These are phyloP conservation scores for Rhynchomys soricoides DNA, from an alignment of 2,113 vertebrate species.

Conservation along the genomic window DNA sequence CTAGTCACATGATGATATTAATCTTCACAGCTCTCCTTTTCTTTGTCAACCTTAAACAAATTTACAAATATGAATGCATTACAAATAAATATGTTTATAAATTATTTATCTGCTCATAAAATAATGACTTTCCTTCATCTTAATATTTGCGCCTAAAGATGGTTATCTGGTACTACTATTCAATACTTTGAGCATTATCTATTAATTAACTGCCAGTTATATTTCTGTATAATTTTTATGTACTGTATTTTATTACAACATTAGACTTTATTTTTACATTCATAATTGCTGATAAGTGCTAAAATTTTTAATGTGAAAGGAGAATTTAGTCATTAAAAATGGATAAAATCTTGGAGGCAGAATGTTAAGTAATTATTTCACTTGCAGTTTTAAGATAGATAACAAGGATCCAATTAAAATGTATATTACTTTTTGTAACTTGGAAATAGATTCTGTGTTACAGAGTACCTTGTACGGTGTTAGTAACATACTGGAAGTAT, in stretches of 20 bases:
- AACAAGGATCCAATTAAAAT: conserved; percentile 75
- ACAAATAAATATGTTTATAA: conserved; percentile 55
- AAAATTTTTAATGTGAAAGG: conserved; percentile 62
- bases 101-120: conserved; percentile 50
- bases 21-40: background rate
- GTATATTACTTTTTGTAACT: conserved; percentile 72
- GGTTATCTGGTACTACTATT: conserved; percentile 47
- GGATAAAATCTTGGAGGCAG: conserved; percentile 73
- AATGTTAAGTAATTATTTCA: conserved; percentile 78
- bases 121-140: conserved; percentile 62
- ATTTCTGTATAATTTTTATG: conserved; percentile 64
- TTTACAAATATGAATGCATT: background rate
- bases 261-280: conserved; percentile 78
- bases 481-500: background rate
- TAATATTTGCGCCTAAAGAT: conserved; percentile 53
- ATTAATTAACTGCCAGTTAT: conserved; percentile 67
- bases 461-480: conserved; percentile 42
- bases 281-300: conserved; percentile 67
- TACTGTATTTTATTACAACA: conserved; percentile 70
- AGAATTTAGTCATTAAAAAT: conserved; percentile 72
- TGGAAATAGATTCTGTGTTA: conserved; percentile 64
- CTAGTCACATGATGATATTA: background rate
- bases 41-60: background rate
- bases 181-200: conserved; percentile 45
- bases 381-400: conserved; percentile 71